Base-by-base conservation (phyloP, 2,888 invertebrate species). In the Drosophila heteroneura region DNA sequence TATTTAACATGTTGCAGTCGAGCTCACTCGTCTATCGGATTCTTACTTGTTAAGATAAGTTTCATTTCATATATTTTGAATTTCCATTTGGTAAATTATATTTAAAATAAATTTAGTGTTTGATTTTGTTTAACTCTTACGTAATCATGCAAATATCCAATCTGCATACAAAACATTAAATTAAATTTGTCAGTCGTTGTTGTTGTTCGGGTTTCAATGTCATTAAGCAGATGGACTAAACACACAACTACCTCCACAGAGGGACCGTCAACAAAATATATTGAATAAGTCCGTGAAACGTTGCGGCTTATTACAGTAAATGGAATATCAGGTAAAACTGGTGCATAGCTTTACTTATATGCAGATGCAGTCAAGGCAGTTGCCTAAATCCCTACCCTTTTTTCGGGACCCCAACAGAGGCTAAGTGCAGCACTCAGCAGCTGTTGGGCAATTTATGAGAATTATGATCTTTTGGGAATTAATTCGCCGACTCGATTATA, bases 361-460 rank as follows among this genome's bases (percentile, higher is more conserved):
- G 37, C 10, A 56, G 32, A 56, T 56, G 59, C 32, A 44, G 54
- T 52, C 41, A 66, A 51, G 56, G 76, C 60, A 64, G 28, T n/a
- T 39, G 41, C 3, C 14, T 57, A 22, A 10, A 56, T 19, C 41
- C 5, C 2, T 30, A 6, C 33, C 28, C 7, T 22, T 19, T 16
- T 32, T 37, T 6, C n/a, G 37, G 37, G 35, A 16, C 37, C 28
- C 32, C 49, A 52, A 66, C 64, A 68, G 69, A 58, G 65, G 26
- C 44, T 47, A 47, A 47, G 39, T 30, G 39, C 39, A 39, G 22
- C 61, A 67, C 59, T 67, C 75, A 53, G 58, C 69, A 74, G 66
- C 63, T 74, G 80, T 75, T 82, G 70, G 67, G 74, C 75, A 80
- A 82, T 80, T 80, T 82, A 82, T 78, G 58, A 65, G 75, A 68